Evolutionary conservation across 1,140 invertebrate genomes (phyloP).

Genomic region (Medauroidea extradentata): DNA sequence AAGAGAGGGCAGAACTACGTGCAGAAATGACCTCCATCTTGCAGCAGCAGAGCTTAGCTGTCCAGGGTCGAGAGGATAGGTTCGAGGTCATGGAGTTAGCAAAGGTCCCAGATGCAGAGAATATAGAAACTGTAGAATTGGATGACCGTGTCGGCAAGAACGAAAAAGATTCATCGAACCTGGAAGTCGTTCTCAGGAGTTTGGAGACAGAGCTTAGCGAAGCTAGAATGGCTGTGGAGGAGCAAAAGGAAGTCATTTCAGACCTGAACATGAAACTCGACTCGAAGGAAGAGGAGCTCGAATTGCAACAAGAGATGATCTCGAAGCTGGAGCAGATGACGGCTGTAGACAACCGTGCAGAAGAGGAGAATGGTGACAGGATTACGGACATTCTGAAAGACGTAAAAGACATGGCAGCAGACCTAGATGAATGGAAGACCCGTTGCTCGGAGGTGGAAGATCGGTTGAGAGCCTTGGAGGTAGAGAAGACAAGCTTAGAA

Average conservation of each 20-base stretch:
- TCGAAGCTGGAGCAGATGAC: slow-evolving; percentile 11
- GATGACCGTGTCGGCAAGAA: neutral
- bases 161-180: neutral
- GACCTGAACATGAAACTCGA: slow-evolving; percentile 28
- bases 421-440: slow-evolving; percentile 41
- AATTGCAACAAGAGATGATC: slow-evolving; percentile 13
- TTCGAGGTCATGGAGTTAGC: slow-evolving; percentile 40
- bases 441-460: slow-evolving; percentile 38
- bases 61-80: slow-evolving; percentile 22
- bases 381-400: slow-evolving; percentile 30
- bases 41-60: slow-evolving; percentile 19
- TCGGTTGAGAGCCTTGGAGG: slow-evolving; percentile 22
- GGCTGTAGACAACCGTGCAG: neutral
- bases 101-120: slow-evolving; percentile 31
- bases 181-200: neutral
- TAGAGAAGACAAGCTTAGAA: slow-evolving; percentile 15
- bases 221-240: slow-evolving; percentile 16
- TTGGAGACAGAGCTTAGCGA: neutral
- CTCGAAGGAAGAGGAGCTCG: slow-evolving; percentile 18
- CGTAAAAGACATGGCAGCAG: slow-evolving; percentile 29
- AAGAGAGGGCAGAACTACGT: slow-evolving; percentile 42
- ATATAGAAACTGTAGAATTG: slow-evolving; percentile 14
- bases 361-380: slow-evolving; percentile 22
- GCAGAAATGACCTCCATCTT: slow-evolving; percentile 40
- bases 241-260: slow-evolving; percentile 27